Base-by-base conservation (phyloP, 2,113 vertebrate genomes). In the Hiodon alosoides region DNA sequence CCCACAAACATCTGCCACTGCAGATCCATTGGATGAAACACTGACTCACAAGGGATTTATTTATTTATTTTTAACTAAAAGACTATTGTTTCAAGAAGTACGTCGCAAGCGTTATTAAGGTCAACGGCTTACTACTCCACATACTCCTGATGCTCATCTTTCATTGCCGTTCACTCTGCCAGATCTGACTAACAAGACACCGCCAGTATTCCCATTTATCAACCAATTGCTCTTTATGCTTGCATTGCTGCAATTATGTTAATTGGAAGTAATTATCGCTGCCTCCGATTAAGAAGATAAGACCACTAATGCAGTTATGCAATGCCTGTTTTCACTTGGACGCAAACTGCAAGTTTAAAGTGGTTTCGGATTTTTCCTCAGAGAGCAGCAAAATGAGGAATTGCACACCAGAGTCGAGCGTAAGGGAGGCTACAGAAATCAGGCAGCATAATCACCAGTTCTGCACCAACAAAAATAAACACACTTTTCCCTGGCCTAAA, bases 181-280 rank as follows among this genome's bases (percentile, higher is more conserved):
- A 57, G 54, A 11, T n/a, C 46, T 1, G 14, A 46, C 7, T 17
- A 47, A 58, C 13, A 13, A 47, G 67, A 46, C 11, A 58, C 53
- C 67, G 31, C 55, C 3, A 55, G 67, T 50, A 53, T 76, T 76
- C 72, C 64, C 55, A 73, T 64, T 65, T 13, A 54, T 50, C 10
- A 58, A 5, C 52, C 72, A 66, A 72, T 75, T 9, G 2, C 59
- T 69, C 73, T 77, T 77, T 64, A 77, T 31, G 51, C 47, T 62
- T 8, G 48, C 71, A 73, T 58, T 54, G 47, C 67, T 76, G 69
- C 55, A 67, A 80, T 67, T 67, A 77, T 74, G 48, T 53, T 68
- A 78, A 83, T 80, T 81, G 76, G 65, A 76, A 80, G 74, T 77
- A 83, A 81, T 81, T 79, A 74, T 62, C 47, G 31, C 62, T 72